These are phyloP conservation scores for Resseliella maxima DNA, from an alignment of 2,888 invertebrate genomes.

Conservation along the genomic window DNA sequence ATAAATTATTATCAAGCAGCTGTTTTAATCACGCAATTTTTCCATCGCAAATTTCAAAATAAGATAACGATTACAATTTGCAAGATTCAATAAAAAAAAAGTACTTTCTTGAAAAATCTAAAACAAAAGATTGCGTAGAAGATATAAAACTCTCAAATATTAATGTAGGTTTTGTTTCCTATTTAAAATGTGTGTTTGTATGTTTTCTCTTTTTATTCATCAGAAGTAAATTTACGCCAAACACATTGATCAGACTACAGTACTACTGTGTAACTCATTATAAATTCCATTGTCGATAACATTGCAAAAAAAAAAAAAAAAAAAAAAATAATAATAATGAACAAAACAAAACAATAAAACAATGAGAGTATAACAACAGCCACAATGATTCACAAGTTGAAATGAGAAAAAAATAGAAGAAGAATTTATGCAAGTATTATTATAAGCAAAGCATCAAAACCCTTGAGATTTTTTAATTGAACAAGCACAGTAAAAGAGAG, in stretches of 20 bases:
- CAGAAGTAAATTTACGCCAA: not conserved
- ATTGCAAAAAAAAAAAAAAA: slow-evolving; percentile 20
- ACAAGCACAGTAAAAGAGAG: not conserved
- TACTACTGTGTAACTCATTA: not conserved
- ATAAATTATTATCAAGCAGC: too few relatives aligned
- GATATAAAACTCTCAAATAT: not conserved
- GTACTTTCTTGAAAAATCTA: too few relatives aligned
- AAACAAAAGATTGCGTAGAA: not conserved
- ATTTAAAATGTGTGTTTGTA: not conserved
- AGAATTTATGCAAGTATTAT: not conserved
- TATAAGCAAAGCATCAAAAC: slow-evolving; percentile 30
- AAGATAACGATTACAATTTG: too few relatives aligned
- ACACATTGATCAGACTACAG: not conserved
- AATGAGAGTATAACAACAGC: slow-evolving; percentile 23
- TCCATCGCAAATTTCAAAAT: too few relatives aligned
- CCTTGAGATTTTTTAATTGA: slow-evolving; percentile 46
- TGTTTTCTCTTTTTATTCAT: not conserved
- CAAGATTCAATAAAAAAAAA: too few relatives aligned
- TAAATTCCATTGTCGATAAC: not conserved
- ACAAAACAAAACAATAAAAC: slow-evolving; percentile 53
- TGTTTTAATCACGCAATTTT: too few relatives aligned
- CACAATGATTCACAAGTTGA: not conserved
- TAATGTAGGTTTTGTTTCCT: not conserved
- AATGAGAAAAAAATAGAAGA: not conserved
- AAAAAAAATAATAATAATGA: too few relatives aligned